Percentiles rank a stretch among this genome's conserved stretches.
These are phyloP conservation scores for Orthonevra nobilis DNA, from an alignment of 2,888 invertebrate species.

Conservation along the genomic window DNA sequence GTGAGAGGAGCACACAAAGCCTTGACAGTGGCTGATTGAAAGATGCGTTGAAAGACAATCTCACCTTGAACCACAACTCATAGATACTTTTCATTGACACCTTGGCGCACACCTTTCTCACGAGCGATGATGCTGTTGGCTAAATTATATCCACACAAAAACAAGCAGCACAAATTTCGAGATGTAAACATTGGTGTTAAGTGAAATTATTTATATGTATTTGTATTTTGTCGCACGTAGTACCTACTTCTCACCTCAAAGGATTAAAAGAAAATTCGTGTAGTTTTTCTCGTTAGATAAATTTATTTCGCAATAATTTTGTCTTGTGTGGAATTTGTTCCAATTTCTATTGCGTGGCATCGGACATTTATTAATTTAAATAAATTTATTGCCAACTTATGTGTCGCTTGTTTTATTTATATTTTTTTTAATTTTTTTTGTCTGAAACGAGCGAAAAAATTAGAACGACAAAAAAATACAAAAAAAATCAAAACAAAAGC, in stretches of 20 bases:
- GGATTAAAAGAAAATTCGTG: conserved; percentile 9
- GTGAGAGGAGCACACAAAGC: conserved; percentile 74
- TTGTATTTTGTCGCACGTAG: not conserved
- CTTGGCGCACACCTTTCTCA: conserved; percentile 51
- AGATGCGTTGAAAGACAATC: conserved; percentile 74
- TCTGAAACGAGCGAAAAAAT: conserved; percentile 5
- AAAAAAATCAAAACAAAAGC: conserved; percentile 20
- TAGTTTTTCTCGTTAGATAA: too few relatives aligned
- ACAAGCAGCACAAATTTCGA: conserved; percentile 14
- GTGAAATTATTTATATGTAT: conserved; percentile 37
- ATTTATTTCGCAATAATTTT: conserved; percentile 36
- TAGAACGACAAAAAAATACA: conserved; percentile 18
- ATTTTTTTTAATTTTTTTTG: conserved; percentile 17
- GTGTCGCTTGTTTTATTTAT: conserved; percentile 41
- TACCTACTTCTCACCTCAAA: too few relatives aligned
- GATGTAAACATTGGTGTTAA: conserved; percentile 46
- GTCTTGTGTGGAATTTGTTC: conserved; percentile 50
- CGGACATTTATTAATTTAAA: conserved; percentile 46
- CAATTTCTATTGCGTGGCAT: conserved; percentile 25
- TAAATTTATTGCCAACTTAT: conserved; percentile 56
- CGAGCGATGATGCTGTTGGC: not conserved
- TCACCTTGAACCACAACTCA: conserved; percentile 77
- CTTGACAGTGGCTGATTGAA: conserved; percentile 78
- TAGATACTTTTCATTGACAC: conserved; percentile 58
- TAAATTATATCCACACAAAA: conserved; percentile 34